phyloP scores from a whole-genome alignment of 2,113 vertebrate genomes.

The Istiophorus platypterus region DNA sequence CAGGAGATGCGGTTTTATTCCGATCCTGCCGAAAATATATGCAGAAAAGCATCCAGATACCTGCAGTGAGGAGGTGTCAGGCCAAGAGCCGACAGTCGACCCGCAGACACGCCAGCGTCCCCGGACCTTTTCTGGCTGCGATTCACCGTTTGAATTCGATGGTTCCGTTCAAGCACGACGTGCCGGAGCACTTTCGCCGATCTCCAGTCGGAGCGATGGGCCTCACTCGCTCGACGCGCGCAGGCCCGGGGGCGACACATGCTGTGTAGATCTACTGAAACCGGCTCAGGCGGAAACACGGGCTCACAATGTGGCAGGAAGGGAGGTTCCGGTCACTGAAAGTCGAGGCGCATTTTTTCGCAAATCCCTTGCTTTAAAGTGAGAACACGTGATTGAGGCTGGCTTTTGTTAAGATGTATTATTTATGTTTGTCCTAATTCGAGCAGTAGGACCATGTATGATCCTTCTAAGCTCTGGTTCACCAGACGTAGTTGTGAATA shows the following conservation, averaged over 20 bases:
- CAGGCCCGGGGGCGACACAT: neutral
- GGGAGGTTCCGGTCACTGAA: neutral
- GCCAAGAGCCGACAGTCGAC: neutral
- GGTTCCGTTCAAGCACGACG: conserved; percentile 19
- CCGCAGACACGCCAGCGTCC: neutral
- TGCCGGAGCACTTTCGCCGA: conserved; percentile 35
- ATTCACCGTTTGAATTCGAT: conserved; percentile 6
- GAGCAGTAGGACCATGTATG: neutral
- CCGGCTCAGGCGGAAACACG: conserved; percentile 39
- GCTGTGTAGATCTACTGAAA: neutral
- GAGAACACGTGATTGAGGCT: conserved; percentile 32
- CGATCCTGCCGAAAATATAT: too few species aligned
- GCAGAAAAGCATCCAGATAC: conserved; percentile 8
- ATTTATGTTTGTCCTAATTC: conserved; percentile 56
- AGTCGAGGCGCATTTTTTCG: neutral
- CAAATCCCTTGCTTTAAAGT: conserved; percentile 35
- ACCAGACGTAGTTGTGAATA: neutral
- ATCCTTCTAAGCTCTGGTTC: neutral
- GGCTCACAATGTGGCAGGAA: conserved; percentile 78
- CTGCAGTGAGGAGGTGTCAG: neutral
- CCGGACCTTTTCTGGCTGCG: neutral
- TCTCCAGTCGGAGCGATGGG: fast-evolving
- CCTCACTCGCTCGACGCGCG: neutral
- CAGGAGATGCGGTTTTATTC: fast-evolving
- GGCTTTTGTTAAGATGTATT: conserved; percentile 2